phyloP scores from a whole-genome alignment of 2,113 vertebrate genomes.

The Brevimyrus niger region DNA sequence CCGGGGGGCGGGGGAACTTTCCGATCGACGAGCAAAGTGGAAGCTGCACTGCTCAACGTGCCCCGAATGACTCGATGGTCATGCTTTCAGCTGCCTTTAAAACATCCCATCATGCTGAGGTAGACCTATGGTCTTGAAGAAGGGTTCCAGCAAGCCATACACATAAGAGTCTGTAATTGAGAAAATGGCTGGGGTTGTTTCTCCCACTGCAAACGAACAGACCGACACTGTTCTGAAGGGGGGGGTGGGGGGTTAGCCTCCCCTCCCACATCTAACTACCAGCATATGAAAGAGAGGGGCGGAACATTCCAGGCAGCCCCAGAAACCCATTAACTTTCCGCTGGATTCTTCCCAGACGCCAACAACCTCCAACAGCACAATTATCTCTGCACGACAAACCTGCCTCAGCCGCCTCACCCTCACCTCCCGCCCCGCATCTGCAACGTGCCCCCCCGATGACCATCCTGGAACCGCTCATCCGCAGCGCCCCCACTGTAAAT shows the following conservation, averaged over 20 bases:
- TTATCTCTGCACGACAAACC: constrained; percentile 1
- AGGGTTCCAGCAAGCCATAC: not conserved
- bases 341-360: constrained; percentile 3
- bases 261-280: constrained; percentile 6
- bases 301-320: constrained; percentile 9
- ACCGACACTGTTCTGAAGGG: not conserved
- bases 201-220: constrained; percentile 7
- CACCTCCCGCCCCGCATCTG: not conserved
- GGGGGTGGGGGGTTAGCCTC: not conserved
- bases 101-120: constrained; percentile 10
- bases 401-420: not conserved
- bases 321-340: constrained; percentile 4
- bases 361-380: not conserved
- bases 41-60: not conserved
- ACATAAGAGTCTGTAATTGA: not conserved
- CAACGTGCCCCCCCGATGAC: not conserved
- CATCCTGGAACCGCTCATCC: not conserved
- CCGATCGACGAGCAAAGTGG: not conserved
- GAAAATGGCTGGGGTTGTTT: not conserved
- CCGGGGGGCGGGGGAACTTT: not conserved
- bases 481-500: not conserved
- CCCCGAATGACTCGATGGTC: not conserved
- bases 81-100: not conserved
- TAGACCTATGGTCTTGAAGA: not conserved
- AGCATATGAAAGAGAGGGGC: constrained; percentile 1